Base-by-base conservation (phyloP, 2,888 invertebrate species). In the Perdita meconis region DNA sequence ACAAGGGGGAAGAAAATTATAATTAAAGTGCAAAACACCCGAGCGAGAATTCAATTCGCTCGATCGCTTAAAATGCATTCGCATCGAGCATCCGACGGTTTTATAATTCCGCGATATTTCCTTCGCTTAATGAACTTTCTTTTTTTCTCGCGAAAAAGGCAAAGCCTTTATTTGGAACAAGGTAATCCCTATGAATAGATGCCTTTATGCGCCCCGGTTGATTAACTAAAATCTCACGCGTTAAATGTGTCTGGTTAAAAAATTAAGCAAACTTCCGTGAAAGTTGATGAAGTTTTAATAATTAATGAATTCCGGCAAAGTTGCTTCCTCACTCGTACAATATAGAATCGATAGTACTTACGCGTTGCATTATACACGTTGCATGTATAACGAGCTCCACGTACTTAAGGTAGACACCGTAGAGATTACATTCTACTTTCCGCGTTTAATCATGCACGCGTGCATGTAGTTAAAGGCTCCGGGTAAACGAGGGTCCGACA, bases 231-330 rank as follows among this genome's bases (percentile, higher is more conserved):
- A 26, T n/a, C 8, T 26, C 19, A 19, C 22, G 1, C 3, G 19
- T 22, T 50, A 24, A n/a, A 22, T 1, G 19, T 4, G n/a, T n/a
- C 6, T 30, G 1, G 2, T 66, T 71, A 50, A 51, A 42, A 66
- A 69, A 57, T 71, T 57, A 10, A 50, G 13, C 13, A 2, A 34
- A 34, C 22, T 50, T 56, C 30, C 40, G 50, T 30, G 38, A 50
- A 51, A 40, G 50, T 66, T 66, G 38, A 57, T 57, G 40, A 16
- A 71, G 38, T 12, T 57, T 50, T 12, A 57, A 71, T 51, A 66
- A 71, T 71, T 70, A 38, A 56, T 30, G 24, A 22, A 2, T 30
- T 26, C n/a, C 22, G 19, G 13, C 13, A 13, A 56, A 51, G 16
- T 56, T 65, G 10, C 26, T 16, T 44, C 47, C 24, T 44, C 38